These are phyloP conservation scores for Atractosteus spatula DNA, from an alignment of 2,113 vertebrate species.

Conservation along the genomic window DNA sequence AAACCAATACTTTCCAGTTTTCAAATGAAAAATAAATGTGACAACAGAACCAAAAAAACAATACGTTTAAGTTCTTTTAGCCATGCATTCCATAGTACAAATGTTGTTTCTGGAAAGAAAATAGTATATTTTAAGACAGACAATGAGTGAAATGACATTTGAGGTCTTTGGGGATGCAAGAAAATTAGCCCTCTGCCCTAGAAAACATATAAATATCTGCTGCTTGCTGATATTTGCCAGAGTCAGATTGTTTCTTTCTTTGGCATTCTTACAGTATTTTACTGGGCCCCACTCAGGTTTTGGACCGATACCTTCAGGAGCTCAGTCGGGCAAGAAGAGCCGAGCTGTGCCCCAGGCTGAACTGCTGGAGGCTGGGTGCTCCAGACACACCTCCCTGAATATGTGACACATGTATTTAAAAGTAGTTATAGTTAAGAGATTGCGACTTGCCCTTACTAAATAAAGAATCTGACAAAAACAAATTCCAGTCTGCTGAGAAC, in stretches of 20 bases:
- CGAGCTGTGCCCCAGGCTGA: too few species aligned
- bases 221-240: slow-evolving; percentile 20
- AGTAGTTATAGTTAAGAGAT: neutral
- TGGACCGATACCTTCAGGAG: neutral
- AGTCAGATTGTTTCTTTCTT: neutral
- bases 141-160: too few species aligned
- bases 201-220: slow-evolving; percentile 26
- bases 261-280: neutral
- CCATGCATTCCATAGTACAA: too few species aligned
- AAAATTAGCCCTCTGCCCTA: slow-evolving; percentile 24
- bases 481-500: slow-evolving; percentile 53
- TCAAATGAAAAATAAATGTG: too few species aligned
- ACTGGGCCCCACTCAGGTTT: neutral
- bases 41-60: too few species aligned
- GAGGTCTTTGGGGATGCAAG: neutral
- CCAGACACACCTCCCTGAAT: neutral
- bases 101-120: too few species aligned
- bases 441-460: slow-evolving; percentile 29
- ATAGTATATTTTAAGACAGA: too few species aligned
- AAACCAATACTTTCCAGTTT: too few species aligned
- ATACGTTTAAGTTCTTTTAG: too few species aligned
- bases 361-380: neutral
- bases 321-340: neutral
- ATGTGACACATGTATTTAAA: neutral
- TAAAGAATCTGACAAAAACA: slow-evolving; percentile 31